phyloP scores from a whole-genome alignment of 2,888 invertebrate species.

The Hyalella azteca region DNA sequence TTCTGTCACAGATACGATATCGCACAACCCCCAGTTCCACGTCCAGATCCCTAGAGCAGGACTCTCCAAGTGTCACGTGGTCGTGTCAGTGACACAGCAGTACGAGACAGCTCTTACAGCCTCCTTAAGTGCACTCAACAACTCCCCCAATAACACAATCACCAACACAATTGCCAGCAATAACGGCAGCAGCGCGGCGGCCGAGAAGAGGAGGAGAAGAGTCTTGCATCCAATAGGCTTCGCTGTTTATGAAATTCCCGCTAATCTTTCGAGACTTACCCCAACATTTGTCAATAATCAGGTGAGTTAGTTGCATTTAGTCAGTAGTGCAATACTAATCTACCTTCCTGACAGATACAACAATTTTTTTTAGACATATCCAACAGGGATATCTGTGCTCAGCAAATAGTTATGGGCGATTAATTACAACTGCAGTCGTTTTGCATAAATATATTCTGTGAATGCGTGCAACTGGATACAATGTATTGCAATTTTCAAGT shows the following conservation, averaged over 20 bases:
- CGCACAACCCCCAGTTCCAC: conserved; percentile 75
- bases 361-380: no score
- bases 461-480: no score
- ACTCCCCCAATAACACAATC: conserved; percentile 3
- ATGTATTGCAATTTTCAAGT: no score
- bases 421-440: no score
- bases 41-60: conserved; percentile 72
- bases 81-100: conserved; percentile 74
- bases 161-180: not conserved
- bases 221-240: conserved; percentile 72
- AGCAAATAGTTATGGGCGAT: no score
- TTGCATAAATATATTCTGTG: no score
- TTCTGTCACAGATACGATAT: conserved; percentile 68
- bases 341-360: no score
- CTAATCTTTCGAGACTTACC: conserved; percentile 69
- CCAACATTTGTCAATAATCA: conserved; percentile 71
- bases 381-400: no score
- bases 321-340: no score
- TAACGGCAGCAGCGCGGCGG: not conserved
- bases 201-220: conserved; percentile 62
- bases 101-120: conserved; percentile 66
- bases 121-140: conserved; percentile 41
- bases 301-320: conserved; percentile 61
- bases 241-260: conserved; percentile 74
- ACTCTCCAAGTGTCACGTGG: conserved; percentile 74